phyloP scores from a whole-genome alignment of 2,113 vertebrate species.

The Regulus satrapa region DNA sequence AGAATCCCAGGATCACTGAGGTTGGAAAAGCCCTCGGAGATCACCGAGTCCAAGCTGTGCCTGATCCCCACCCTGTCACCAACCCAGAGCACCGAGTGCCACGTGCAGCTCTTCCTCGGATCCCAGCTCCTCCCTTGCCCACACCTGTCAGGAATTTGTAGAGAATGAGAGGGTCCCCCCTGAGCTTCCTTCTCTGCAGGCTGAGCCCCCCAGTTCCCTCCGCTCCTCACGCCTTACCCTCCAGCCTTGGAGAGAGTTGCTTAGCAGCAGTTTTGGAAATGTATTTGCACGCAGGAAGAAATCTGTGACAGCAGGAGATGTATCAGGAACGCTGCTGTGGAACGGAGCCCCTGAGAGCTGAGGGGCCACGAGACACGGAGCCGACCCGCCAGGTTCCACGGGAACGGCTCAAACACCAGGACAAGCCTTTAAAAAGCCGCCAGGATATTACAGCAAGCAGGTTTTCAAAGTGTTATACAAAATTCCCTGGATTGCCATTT shows the following conservation, averaged over 20 bases:
- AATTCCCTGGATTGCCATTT: neutral
- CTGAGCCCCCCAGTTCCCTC: neutral
- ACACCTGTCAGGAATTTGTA: neutral
- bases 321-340: neutral
- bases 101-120: neutral
- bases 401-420: neutral
- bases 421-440: neutral
- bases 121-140: neutral
- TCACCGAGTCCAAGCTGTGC: neutral
- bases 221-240: neutral
- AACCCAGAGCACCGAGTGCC: neutral
- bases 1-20: neutral
- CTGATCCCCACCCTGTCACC: fast-evolving
- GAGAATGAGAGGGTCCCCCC: neutral
- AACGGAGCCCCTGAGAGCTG: neutral
- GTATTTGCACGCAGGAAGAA: constrained; percentile 14
- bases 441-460: neutral
- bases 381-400: fast-evolving
- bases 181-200: neutral
- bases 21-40: neutral
- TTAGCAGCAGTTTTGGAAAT: constrained; percentile 65
- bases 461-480: neutral
- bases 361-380: fast-evolving
- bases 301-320: constrained; percentile 3
- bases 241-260: constrained; percentile 2